These are phyloP conservation scores for Bufo gargarizans DNA, from an alignment of 2,113 vertebrate genomes.

Conservation along the genomic window DNA sequence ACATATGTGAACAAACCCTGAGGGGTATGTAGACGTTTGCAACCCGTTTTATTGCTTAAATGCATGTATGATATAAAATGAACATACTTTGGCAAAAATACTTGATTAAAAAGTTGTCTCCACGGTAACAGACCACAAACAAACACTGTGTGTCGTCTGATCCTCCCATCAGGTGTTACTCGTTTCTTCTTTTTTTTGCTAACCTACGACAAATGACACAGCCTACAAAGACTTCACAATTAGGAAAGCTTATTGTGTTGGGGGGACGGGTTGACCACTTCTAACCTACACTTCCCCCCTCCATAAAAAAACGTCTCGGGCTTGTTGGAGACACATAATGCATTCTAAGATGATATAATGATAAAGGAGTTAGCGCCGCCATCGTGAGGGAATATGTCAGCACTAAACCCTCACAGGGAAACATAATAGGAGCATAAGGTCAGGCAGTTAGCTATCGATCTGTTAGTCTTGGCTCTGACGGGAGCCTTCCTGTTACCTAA, in stretches of 20 bases:
- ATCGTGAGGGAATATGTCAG: background rate
- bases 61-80: no score
- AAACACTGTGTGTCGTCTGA: background rate
- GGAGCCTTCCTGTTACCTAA: slow-evolving; percentile 22
- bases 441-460: background rate
- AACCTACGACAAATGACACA: no score
- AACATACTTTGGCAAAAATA: no score
- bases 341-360: background rate
- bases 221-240: no score
- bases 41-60: no score
- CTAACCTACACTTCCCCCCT: background rate
- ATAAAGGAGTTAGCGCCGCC: background rate
- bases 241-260: no score
- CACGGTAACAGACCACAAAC: background rate
- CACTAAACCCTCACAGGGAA: background rate
- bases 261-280: no score
- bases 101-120: background rate
- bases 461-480: slow-evolving; percentile 41
- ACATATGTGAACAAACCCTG: no score
- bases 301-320: background rate
- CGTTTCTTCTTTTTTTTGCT: background rate
- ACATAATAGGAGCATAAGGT: background rate
- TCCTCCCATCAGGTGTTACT: background rate
- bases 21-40: no score
- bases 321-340: background rate